phyloP scores from a whole-genome alignment of 2,797 vertebrate genomes.

The Thaleichthys pacificus region DNA sequence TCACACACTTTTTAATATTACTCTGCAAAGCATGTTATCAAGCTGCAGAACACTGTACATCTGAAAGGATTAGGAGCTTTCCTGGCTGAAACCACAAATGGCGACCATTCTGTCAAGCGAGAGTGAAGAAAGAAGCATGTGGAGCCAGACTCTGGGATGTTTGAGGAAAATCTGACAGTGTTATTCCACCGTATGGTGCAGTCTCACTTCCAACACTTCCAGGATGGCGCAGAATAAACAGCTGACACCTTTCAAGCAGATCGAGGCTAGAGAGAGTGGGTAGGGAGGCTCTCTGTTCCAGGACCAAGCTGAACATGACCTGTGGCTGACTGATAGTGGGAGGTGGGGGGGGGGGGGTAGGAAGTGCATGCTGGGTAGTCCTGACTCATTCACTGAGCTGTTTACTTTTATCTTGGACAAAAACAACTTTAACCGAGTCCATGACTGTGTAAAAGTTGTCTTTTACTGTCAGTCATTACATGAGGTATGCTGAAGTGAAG shows the following conservation, averaged over 20 bases:
- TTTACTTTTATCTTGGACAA: too few relatives aligned
- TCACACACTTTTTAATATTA: background rate
- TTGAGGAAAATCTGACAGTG: constrained; percentile 45
- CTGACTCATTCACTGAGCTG: too few relatives aligned
- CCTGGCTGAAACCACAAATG: constrained; percentile 1
- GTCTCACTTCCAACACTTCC: constrained; percentile 45
- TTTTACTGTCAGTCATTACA: too few relatives aligned
- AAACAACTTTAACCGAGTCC: too few relatives aligned
- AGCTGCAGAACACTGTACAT: background rate
- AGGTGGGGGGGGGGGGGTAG: background rate
- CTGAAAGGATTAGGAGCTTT: constrained; percentile 13
- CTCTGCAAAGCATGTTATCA: background rate
- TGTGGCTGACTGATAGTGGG: constrained; percentile 23
- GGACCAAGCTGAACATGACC: constrained; percentile 56
- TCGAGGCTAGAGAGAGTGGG: constrained; percentile 29
- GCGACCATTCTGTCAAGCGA: constrained; percentile 2
- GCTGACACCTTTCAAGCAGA: constrained; percentile 49
- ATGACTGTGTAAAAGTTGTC: too few relatives aligned
- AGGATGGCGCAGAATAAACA: constrained; percentile 49
- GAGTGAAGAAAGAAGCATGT: constrained; percentile 15
- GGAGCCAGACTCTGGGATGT: constrained; percentile 35
- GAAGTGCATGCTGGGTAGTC: too few relatives aligned
- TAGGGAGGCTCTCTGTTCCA: constrained; percentile 26
- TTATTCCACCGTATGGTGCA: constrained; percentile 37
- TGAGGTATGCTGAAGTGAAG: too few relatives aligned